phyloP scores from a whole-genome alignment of 1,140 invertebrate genomes.

The Heliconius eleuchia region DNA sequence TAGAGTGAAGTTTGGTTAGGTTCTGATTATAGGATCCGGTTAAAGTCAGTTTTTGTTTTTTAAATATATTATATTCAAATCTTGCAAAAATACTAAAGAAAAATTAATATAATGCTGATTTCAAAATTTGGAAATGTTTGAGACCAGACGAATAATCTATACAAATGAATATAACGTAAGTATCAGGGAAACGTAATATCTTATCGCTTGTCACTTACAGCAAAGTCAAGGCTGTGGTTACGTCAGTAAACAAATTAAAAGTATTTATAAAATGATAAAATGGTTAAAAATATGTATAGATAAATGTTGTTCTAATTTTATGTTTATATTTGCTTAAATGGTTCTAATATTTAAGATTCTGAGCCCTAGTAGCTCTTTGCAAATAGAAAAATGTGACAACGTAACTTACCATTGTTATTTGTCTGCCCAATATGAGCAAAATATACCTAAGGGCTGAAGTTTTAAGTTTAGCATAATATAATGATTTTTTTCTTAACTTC shows the following conservation, averaged over 20 bases:
- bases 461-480: too few relatives aligned
- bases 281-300: background rate
- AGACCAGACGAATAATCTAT: background rate
- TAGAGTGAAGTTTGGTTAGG: too few relatives aligned
- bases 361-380: too few relatives aligned
- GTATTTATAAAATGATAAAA: conserved; percentile 4
- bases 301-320: background rate
- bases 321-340: background rate
- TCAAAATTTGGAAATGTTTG: background rate
- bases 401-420: too few relatives aligned
- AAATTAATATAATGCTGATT: too few relatives aligned
- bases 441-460: too few relatives aligned
- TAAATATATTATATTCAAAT: too few relatives aligned
- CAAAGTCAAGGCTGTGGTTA: conserved; percentile 35
- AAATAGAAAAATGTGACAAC: background rate
- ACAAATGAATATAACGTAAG: background rate
- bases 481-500: too few relatives aligned
- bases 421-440: too few relatives aligned
- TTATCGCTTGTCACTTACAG: conserved; percentile 1
- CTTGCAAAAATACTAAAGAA: too few relatives aligned
- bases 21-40: too few relatives aligned
- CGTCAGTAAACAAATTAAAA: background rate
- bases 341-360: background rate
- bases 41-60: too few relatives aligned
- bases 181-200: conserved; percentile 12